Conservation (phyloP, 2,888 invertebrate species). For the Polydrusus cervinus region DNA sequence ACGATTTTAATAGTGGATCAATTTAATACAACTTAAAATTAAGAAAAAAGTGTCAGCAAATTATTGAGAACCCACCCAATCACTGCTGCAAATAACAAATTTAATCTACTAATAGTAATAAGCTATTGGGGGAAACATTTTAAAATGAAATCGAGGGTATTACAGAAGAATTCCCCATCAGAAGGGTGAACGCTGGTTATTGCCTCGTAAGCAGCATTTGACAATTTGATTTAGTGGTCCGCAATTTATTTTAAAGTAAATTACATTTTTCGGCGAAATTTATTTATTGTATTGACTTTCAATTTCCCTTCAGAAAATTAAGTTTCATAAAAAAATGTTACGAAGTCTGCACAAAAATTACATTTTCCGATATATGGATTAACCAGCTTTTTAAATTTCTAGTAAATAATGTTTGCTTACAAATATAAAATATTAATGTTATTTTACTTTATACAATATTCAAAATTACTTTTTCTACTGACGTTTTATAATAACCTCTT, state of each 20-base stretch:
- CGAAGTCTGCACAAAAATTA: too few relatives aligned
- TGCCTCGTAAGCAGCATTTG: constrained; percentile 16
- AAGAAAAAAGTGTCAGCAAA: neutral
- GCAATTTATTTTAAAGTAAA: constrained; percentile 18
- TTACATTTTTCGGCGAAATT: neutral
- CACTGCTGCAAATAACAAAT: neutral
- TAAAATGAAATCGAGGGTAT: constrained; percentile 7
- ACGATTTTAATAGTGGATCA: too few relatives aligned
- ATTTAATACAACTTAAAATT: too few relatives aligned
- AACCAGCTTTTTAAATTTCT: too few relatives aligned
- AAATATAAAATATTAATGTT: too few relatives aligned
- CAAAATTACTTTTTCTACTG: too few relatives aligned
- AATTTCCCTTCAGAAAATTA: neutral
- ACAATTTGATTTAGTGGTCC: constrained; percentile 9
- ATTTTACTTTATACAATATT: too few relatives aligned
- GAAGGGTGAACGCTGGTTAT: constrained; percentile 6
- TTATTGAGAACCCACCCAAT: neutral
- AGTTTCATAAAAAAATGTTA: too few relatives aligned
- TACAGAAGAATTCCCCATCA: constrained; percentile 3
- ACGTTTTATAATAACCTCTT: too few relatives aligned
- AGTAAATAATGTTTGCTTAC: too few relatives aligned
- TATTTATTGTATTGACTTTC: neutral
- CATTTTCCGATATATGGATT: too few relatives aligned
- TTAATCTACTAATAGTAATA: neutral
- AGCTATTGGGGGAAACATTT: constrained; percentile 8